Evolutionary conservation across 1,140 invertebrate genomes (phyloP).

Genomic region (Drosophila elegans): DNA sequence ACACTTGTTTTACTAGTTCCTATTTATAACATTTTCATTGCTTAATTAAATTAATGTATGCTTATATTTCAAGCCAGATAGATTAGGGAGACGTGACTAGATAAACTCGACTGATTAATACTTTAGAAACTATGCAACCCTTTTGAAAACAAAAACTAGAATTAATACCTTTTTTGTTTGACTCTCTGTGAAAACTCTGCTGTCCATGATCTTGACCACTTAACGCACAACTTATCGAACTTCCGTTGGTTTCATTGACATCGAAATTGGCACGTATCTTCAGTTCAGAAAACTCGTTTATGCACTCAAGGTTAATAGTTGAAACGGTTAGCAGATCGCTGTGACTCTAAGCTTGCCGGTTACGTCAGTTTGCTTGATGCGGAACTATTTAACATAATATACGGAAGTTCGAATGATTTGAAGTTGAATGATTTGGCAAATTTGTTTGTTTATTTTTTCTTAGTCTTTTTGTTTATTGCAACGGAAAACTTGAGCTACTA

Average conservation of each 20-base stretch:
- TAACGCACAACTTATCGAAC: slow-evolving; percentile 19
- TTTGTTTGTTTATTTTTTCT: slow-evolving; percentile 43
- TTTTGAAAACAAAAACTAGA: not conserved
- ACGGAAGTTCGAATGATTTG: slow-evolving; percentile 53
- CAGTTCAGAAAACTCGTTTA: slow-evolving; percentile 24
- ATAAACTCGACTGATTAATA: no score
- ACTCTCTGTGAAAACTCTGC: slow-evolving; percentile 18
- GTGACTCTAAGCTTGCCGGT: slow-evolving; percentile 33
- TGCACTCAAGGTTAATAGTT: slow-evolving; percentile 77
- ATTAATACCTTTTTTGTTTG: slow-evolving; percentile 2
- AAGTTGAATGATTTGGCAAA: slow-evolving; percentile 53
- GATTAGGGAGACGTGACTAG: no score
- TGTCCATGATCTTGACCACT: slow-evolving; percentile 83
- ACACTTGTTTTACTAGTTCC: no score
- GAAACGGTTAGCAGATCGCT: slow-evolving; percentile 66
- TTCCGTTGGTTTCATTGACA: slow-evolving; percentile 72
- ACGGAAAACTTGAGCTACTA: slow-evolving; percentile 67
- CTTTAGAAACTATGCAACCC: no score
- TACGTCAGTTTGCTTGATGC: slow-evolving; percentile 60
- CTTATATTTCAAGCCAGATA: no score
- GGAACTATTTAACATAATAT: slow-evolving; percentile 68
- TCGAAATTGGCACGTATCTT: slow-evolving; percentile 51
- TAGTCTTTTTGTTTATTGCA: slow-evolving; percentile 11
- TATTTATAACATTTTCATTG: no score
- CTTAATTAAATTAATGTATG: no score